phyloP scores from a whole-genome alignment of 2,113 vertebrate genomes.

The Mobula hypostoma region DNA sequence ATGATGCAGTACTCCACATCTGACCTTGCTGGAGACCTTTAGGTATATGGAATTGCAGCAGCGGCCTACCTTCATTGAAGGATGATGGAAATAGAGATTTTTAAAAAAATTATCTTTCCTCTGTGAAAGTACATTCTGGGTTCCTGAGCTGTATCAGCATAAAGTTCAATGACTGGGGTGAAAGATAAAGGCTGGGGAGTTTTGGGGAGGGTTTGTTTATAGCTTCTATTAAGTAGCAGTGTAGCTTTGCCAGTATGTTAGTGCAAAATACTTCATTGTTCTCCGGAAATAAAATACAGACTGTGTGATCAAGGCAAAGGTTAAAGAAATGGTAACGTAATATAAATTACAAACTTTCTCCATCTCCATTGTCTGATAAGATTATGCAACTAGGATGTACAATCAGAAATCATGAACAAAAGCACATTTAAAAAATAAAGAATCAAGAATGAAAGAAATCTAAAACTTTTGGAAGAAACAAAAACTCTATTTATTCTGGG shows the following conservation, averaged over 20 bases:
- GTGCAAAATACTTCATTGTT: not conserved
- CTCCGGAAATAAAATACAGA: not conserved
- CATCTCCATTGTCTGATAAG: too few species aligned
- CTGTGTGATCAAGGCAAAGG: too few species aligned
- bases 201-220: too few species aligned
- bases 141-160: not conserved
- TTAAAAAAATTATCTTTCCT: not conserved
- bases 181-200: too few species aligned
- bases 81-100: not conserved
- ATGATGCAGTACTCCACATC: not conserved
- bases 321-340: too few species aligned
- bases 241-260: not conserved
- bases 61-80: not conserved
- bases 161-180: not conserved
- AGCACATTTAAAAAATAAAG: too few species aligned
- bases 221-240: not conserved
- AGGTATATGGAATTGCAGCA: too few species aligned
- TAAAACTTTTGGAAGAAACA: not conserved
- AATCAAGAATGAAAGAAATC: too few species aligned
- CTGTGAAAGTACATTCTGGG: not conserved
- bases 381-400: too few species aligned
- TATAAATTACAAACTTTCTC: too few species aligned
- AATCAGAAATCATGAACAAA: too few species aligned
- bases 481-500: not conserved
- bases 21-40: not conserved